Percentiles rank a stretch among this genome's conserved stretches.
Conservation (phyloP, 2,797 vertebrate genomes). For the Helostoma temminkii region DNA sequence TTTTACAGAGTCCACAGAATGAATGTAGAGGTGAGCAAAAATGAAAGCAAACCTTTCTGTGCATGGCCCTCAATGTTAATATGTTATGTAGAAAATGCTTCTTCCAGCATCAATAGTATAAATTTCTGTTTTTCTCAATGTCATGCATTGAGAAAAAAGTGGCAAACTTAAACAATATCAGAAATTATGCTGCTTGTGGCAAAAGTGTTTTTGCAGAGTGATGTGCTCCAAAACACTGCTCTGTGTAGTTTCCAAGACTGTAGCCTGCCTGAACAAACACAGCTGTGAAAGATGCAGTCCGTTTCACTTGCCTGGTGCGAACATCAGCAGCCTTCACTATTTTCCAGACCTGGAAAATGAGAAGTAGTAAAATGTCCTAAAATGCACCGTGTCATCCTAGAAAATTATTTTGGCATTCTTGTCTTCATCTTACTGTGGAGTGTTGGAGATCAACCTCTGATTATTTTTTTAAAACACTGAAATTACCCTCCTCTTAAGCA, state of each 20-base stretch:
- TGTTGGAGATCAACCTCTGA: too few species aligned
- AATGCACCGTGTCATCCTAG: too few species aligned
- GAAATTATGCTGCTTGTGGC: neutral
- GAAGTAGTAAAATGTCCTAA: too few species aligned
- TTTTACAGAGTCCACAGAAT: constrained; percentile 60
- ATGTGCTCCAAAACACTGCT: neutral
- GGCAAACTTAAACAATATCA: neutral
- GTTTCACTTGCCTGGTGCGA: neutral
- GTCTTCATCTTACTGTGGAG: too few species aligned
- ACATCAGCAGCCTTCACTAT: neutral
- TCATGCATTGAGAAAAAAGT: neutral
- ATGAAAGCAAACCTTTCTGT: neutral
- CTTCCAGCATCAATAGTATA: neutral
- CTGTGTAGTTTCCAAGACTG: neutral
- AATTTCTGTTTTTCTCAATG: neutral
- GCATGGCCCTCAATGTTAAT: neutral
- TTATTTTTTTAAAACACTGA: too few species aligned
- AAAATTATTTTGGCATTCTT: too few species aligned
- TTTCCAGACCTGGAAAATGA: too few species aligned
- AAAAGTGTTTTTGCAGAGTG: neutral
- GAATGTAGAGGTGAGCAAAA: constrained; percentile 71
- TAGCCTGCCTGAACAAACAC: neutral
- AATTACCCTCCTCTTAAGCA: too few species aligned
- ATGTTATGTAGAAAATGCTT: neutral
- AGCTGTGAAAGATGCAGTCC: neutral